Conservation (phyloP, 2,888 invertebrate species). For the Agriotes lineatus region DNA sequence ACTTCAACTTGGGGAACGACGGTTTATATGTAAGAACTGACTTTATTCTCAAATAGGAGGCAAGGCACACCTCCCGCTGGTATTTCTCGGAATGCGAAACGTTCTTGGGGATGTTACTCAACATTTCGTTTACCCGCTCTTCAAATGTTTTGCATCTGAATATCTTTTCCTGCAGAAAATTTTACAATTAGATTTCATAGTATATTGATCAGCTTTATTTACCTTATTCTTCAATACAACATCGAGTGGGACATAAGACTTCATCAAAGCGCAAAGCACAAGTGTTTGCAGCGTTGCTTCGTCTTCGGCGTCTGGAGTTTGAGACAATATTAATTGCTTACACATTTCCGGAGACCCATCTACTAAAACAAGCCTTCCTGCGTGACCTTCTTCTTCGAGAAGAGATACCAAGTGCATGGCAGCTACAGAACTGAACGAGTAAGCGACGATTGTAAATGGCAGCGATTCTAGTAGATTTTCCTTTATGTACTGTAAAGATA, state of each 20-base stretch:
- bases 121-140: slow-evolving; percentile 70
- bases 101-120: slow-evolving; percentile 61
- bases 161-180: slow-evolving; percentile 65
- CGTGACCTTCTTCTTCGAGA: slow-evolving; percentile 76
- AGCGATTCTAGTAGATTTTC: slow-evolving; percentile 69
- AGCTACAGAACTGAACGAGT: slow-evolving; percentile 88
- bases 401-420: slow-evolving; percentile 81
- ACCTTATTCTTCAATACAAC: slow-evolving; percentile 33
- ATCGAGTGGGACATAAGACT: slow-evolving; percentile 54
- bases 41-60: slow-evolving; percentile 70
- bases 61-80: slow-evolving; percentile 62
- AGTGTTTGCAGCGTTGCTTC: slow-evolving; percentile 69
- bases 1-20: slow-evolving; percentile 61
- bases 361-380: slow-evolving; percentile 79
- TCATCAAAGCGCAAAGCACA: slow-evolving; percentile 68
- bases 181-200: slow-evolving; percentile 1
- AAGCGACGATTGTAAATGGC: slow-evolving; percentile 82
- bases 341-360: slow-evolving; percentile 81
- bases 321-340: slow-evolving; percentile 65
- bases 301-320: slow-evolving; percentile 63
- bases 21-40: slow-evolving; percentile 69
- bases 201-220: not conserved
- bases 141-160: slow-evolving; percentile 70
- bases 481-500: slow-evolving; percentile 71
- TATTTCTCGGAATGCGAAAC: slow-evolving; percentile 63